These are phyloP conservation scores for Glaucopsyche alexis DNA, from an alignment of 2,888 invertebrate species.

Conservation along the genomic window DNA sequence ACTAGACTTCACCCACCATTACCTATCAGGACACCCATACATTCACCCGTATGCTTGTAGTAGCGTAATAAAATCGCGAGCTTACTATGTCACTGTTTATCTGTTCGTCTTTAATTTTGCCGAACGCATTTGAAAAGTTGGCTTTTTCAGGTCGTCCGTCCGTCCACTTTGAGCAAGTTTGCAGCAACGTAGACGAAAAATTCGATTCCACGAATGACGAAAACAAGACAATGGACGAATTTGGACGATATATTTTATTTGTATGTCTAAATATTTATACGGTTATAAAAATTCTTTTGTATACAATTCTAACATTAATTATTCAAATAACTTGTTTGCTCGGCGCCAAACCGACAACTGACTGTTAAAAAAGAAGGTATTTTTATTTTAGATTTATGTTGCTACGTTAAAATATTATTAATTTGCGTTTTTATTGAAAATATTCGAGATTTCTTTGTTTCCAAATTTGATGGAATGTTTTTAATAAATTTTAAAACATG, in stretches of 20 bases:
- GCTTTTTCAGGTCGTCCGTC: too few species aligned
- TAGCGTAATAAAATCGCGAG: too few species aligned
- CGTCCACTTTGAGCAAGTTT: background rate
- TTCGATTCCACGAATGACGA: background rate
- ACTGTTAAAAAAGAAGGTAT: background rate
- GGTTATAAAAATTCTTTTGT: slow-evolving; percentile 17
- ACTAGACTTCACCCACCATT: too few species aligned
- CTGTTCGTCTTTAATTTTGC: too few species aligned
- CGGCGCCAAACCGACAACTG: background rate
- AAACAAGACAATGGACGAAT: background rate
- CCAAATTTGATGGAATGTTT: too few species aligned
- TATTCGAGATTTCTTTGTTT: background rate
- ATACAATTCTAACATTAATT: slow-evolving; percentile 15
- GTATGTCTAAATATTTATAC: slow-evolving; percentile 9
- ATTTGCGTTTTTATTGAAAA: background rate
- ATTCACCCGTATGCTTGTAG: too few species aligned
- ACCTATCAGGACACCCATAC: too few species aligned
- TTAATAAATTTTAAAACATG: too few species aligned
- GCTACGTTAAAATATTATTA: background rate
- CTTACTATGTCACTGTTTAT: too few species aligned
- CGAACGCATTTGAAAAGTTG: too few species aligned
- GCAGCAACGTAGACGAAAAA: background rate
- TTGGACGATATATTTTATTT: background rate
- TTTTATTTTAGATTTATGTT: background rate
- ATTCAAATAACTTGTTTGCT: slow-evolving; percentile 21